Percentiles rank a stretch among this genome's conserved stretches.
Conservation (phyloP, 2,888 invertebrate species). For the Teleiodes luculella region DNA sequence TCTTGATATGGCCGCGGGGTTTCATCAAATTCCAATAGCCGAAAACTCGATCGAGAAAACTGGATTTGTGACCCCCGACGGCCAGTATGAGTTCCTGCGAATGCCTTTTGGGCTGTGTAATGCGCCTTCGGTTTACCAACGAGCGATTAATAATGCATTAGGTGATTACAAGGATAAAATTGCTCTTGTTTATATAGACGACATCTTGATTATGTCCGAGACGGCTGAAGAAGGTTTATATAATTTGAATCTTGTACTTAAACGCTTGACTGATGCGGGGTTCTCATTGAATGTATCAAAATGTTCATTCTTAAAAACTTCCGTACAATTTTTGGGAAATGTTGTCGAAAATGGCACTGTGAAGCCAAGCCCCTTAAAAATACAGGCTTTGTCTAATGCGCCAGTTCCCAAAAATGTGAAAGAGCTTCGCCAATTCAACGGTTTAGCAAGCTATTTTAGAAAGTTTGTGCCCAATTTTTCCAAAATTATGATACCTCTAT, state of each 20-base stretch:
- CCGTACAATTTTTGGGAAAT: conserved; percentile 21
- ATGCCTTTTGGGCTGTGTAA: conserved; percentile 24
- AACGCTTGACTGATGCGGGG: background rate
- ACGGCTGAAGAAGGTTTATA: background rate
- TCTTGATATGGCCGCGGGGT: conserved; percentile 17
- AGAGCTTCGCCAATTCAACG: conserved; percentile 21
- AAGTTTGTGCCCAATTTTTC: conserved; percentile 12
- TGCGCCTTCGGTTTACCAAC: conserved; percentile 19
- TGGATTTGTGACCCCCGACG: conserved; percentile 20
- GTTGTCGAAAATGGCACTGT: conserved; percentile 18
- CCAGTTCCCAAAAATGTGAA: conserved; percentile 15
- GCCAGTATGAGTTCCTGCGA: conserved; percentile 16
- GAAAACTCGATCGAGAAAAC: conserved; percentile 17
- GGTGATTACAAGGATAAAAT: conserved; percentile 8
- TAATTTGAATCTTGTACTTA: background rate
- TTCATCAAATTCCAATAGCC: conserved; percentile 21
- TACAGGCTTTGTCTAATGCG: conserved; percentile 13
- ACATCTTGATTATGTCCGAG: conserved; percentile 13
- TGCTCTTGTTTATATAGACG: conserved; percentile 21
- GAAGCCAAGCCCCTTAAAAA: conserved; percentile 20
- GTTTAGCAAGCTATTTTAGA: conserved; percentile 16
- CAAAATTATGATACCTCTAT: conserved; percentile 6
- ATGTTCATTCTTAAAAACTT: conserved; percentile 19
- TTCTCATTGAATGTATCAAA: conserved; percentile 18
- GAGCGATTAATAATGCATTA: conserved; percentile 17